phyloP scores from a whole-genome alignment of 2,113 vertebrate species.

The Psephotus haematonotus region DNA sequence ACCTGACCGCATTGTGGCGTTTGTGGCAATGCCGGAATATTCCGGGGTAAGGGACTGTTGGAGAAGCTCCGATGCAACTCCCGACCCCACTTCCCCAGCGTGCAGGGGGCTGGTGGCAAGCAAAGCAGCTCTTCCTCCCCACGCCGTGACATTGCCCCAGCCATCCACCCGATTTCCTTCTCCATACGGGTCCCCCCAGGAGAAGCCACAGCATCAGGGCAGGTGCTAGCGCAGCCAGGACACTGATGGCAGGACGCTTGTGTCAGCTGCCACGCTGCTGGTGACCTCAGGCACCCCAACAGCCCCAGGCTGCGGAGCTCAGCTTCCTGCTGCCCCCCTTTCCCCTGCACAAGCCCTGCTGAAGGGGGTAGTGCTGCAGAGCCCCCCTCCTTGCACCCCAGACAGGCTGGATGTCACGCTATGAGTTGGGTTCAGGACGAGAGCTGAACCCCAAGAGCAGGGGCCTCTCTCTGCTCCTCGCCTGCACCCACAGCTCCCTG shows the following conservation, averaged over 20 bases:
- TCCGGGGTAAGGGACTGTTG: background rate
- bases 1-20: background rate
- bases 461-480: background rate
- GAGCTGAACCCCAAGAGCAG: background rate
- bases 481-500: slow-evolving; percentile 10
- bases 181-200: background rate
- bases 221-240: background rate
- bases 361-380: background rate
- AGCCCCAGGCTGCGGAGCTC: background rate
- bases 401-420: background rate
- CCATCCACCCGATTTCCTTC: rapidly evolving
- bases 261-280: background rate
- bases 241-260: background rate
- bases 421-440: rapidly evolving
- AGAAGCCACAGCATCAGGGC: background rate
- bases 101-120: background rate
- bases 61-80: background rate
- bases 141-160: rapidly evolving
- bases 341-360: background rate
- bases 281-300: background rate
- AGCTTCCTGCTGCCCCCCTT: background rate
- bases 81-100: rapidly evolving
- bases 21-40: background rate
- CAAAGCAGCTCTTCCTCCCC: background rate
- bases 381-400: background rate